Evolutionary conservation across 2,888 invertebrate species (phyloP).

Genomic region (Mylabris sibirica): DNA sequence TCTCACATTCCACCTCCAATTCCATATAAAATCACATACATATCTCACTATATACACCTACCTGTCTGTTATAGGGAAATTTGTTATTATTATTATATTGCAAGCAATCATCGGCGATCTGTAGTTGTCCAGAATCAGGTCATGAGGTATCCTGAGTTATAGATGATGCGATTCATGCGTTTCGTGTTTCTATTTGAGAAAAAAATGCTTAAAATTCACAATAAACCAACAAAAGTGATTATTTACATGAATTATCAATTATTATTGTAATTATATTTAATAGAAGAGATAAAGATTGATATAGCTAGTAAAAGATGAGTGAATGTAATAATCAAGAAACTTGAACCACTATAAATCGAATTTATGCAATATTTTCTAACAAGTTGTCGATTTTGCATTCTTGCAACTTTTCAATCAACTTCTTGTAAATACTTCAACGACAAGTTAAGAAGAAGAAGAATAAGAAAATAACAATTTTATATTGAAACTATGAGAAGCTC

Average conservation of each 20-base stretch:
- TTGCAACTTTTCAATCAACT: neutral
- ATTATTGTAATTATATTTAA: constrained; percentile 2
- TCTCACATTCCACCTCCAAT: constrained; percentile 21
- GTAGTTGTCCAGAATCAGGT: neutral
- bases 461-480: too few relatives aligned
- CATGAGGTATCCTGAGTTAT: neutral
- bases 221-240: neutral
- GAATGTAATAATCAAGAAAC: constrained; percentile 1
- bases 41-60: neutral
- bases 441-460: too few relatives aligned
- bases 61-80: neutral
- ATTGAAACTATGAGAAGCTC: neutral
- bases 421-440: neutral
- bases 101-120: neutral
- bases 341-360: neutral
- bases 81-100: neutral
- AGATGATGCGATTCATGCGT: neutral
- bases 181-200: neutral
- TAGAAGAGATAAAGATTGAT: neutral
- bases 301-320: neutral
- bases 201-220: neutral
- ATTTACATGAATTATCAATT: neutral
- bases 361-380: neutral
- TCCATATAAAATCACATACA: neutral
- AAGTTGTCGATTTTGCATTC: neutral